phyloP scores from a whole-genome alignment of 2,113 vertebrate genomes.

The Pipra filicauda region DNA sequence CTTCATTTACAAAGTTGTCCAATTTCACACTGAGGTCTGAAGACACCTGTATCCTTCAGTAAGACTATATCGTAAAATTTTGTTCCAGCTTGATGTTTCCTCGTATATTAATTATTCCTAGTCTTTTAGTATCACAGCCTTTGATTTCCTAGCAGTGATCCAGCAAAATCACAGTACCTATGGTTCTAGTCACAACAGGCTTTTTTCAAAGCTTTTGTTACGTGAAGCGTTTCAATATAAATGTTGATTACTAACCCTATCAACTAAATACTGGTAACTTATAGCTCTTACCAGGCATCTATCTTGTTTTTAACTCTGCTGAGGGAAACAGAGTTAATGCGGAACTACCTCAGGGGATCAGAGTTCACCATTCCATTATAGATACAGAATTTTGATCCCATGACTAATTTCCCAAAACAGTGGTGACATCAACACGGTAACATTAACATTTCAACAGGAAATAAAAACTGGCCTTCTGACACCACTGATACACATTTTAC shows the following conservation, averaged over 20 bases:
- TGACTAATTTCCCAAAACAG: conserved; percentile 66
- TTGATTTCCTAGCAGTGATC: not conserved
- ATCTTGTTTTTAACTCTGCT: not conserved
- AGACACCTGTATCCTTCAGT: not conserved
- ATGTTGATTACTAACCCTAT: not conserved
- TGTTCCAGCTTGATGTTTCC: not conserved
- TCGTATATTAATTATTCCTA: not conserved
- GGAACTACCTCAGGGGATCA: not conserved
- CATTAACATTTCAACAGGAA: conserved; percentile 73
- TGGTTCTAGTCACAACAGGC: not conserved
- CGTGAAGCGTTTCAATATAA: not conserved
- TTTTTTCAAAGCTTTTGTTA: not conserved
- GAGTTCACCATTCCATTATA: not conserved
- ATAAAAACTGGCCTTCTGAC: conserved; percentile 38
- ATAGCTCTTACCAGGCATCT: not conserved
- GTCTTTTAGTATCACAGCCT: not conserved
- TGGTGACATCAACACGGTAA: conserved; percentile 36
- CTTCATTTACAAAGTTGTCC: not conserved
- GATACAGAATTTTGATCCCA: conserved; percentile 24
- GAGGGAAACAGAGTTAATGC: not conserved
- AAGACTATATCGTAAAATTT: not conserved
- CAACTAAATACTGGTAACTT: not conserved
- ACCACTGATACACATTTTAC: not conserved
- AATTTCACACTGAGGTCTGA: not conserved
- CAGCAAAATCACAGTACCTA: not conserved